Evolutionary conservation across 1,140 invertebrate species (phyloP).

Genomic region (Drosophila orosa): DNA sequence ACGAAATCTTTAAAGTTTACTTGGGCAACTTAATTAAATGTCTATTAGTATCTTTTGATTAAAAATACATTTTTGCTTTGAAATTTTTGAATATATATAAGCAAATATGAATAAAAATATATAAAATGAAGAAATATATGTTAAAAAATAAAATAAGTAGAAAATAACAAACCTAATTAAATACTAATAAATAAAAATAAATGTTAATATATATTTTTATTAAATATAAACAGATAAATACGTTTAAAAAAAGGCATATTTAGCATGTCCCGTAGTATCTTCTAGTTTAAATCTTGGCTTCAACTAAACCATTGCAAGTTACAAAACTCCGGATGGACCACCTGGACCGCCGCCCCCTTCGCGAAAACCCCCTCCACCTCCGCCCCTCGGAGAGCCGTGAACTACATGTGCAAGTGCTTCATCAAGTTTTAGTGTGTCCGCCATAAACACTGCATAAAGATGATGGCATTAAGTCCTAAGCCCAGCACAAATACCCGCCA

Average conservation of each 20-base stretch:
- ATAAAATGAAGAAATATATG: background rate
- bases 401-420: constrained; percentile 36
- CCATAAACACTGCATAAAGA: constrained; percentile 72
- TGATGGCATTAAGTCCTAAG: constrained; percentile 55
- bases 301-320: background rate
- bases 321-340: background rate
- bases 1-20: background rate
- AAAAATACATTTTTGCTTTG: too few relatives aligned
- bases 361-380: background rate
- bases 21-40: too few relatives aligned
- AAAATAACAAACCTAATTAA: too few relatives aligned
- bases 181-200: background rate
- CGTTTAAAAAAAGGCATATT: background rate
- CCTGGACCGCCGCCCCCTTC: background rate
- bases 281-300: background rate
- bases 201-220: background rate
- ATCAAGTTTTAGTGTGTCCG: constrained; percentile 48
- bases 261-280: background rate
- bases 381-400: background rate
- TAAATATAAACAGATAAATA: background rate
- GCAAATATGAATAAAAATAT: background rate
- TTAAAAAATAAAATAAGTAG: too few relatives aligned
- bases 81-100: background rate
- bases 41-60: too few relatives aligned
- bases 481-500: constrained; percentile 24